Conservation (phyloP, 2,797 vertebrate genomes). For the Premnoplex brunnescens region DNA sequence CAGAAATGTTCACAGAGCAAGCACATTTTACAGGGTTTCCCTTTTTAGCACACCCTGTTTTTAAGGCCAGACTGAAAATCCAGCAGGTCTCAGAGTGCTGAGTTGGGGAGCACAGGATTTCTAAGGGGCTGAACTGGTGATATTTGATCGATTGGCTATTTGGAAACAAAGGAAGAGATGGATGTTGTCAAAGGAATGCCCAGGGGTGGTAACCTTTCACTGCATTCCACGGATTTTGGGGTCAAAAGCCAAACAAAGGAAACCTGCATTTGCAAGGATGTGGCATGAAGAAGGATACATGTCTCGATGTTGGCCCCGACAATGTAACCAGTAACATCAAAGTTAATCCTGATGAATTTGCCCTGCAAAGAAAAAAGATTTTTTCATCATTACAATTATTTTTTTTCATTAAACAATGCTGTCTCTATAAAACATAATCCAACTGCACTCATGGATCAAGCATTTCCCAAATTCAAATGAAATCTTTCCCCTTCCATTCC, state of each 20-base stretch:
- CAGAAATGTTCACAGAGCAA: neutral
- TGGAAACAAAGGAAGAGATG: neutral
- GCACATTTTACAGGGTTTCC: neutral
- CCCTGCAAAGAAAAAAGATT: constrained; percentile 71
- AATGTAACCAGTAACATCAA: constrained; percentile 91
- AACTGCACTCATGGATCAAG: neutral
- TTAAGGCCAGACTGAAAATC: neutral
- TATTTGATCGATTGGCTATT: neutral
- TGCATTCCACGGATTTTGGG: neutral
- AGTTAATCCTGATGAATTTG: constrained; percentile 86
- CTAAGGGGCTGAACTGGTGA: neutral
- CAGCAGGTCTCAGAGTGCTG: neutral
- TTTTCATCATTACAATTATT: neutral
- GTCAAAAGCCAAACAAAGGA: neutral
- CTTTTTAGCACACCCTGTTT: neutral
- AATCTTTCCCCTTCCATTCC: neutral
- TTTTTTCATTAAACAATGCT: neutral
- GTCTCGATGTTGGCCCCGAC: constrained; percentile 96
- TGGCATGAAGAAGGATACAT: constrained; percentile 78
- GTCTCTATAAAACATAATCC: neutral
- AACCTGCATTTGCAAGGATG: neutral
- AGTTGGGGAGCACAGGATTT: neutral
- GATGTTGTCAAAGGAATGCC: neutral
- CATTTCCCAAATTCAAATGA: neutral
- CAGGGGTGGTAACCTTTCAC: neutral